A percentile compares a stretch with the other conserved stretches of the same genome.
Conservation (phyloP, 2,797 vertebrate species). For the Picus viridis region DNA sequence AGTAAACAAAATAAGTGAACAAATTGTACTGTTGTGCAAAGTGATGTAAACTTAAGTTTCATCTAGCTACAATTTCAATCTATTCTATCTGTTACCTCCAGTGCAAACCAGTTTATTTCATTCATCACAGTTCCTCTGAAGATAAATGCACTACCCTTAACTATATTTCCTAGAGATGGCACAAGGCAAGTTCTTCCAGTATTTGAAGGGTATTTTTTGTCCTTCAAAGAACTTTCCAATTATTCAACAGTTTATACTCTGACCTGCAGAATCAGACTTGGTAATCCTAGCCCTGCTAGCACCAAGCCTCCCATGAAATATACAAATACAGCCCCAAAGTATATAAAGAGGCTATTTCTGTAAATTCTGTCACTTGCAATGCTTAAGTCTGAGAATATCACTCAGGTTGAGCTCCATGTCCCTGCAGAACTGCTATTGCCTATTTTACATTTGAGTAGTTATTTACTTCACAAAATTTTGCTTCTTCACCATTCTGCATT, state of each 20-base stretch:
- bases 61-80: not conserved
- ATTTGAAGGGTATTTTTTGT: not conserved
- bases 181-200: not conserved
- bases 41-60: not conserved
- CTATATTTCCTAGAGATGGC: not conserved
- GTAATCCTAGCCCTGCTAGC: not conserved
- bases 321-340: not conserved
- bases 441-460: not conserved
- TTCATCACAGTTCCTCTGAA: not conserved
- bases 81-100: not conserved
- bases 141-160: fast-evolving
- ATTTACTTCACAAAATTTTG: not conserved
- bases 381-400: not conserved
- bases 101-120: not conserved
- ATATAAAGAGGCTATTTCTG: not conserved
- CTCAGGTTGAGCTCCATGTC: not conserved
- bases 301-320: not conserved
- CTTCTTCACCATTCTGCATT: not conserved
- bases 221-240: not conserved
- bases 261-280: not conserved
- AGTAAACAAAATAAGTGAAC: not conserved
- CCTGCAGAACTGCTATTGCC: not conserved
- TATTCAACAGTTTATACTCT: not conserved
- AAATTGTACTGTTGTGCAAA: not conserved
- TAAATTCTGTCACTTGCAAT: not conserved